phyloP scores from a whole-genome alignment of 2,888 invertebrate species.

The Hesperia comma region DNA sequence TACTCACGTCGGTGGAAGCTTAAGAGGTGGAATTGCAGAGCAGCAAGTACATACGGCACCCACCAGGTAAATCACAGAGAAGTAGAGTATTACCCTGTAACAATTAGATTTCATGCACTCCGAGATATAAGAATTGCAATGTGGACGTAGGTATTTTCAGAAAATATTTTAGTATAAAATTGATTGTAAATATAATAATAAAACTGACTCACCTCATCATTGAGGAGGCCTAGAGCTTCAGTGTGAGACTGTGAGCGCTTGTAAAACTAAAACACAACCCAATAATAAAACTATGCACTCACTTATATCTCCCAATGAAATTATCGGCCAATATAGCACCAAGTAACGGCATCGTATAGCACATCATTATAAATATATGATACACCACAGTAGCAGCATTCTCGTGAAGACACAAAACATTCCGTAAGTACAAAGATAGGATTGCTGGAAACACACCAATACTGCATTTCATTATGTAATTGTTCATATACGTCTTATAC shows the following conservation, averaged over 20 bases:
- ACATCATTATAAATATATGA: conserved; percentile 90
- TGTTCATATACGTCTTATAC: too few relatives aligned
- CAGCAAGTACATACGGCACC: conserved; percentile 88
- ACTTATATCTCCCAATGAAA: conserved; percentile 89
- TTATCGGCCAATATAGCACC: conserved; percentile 92
- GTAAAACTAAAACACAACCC: too few relatives aligned
- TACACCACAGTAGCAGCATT: conserved; percentile 89
- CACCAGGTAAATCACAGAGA: conserved; percentile 88
- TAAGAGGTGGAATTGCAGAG: conserved; percentile 83
- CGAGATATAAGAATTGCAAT: neutral
- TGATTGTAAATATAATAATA: too few relatives aligned
- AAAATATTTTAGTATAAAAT: too few relatives aligned
- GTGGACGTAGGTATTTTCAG: too few relatives aligned
- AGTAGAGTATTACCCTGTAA: conserved; percentile 89
- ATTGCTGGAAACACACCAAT: conserved; percentile 84
- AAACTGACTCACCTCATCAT: too few relatives aligned
- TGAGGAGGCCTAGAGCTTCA: too few relatives aligned
- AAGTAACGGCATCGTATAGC: conserved; percentile 89
- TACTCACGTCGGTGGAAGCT: conserved; percentile 83
- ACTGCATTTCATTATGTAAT: too few relatives aligned
- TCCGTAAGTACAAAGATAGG: conserved; percentile 89
- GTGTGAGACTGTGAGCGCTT: too few relatives aligned
- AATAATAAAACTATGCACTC: conserved; percentile 31
- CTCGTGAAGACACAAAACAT: conserved; percentile 86
- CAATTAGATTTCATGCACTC: conserved; percentile 10